Evolutionary conservation across 2,888 invertebrate species (phyloP).

Genomic region (Troides helena): DNA sequence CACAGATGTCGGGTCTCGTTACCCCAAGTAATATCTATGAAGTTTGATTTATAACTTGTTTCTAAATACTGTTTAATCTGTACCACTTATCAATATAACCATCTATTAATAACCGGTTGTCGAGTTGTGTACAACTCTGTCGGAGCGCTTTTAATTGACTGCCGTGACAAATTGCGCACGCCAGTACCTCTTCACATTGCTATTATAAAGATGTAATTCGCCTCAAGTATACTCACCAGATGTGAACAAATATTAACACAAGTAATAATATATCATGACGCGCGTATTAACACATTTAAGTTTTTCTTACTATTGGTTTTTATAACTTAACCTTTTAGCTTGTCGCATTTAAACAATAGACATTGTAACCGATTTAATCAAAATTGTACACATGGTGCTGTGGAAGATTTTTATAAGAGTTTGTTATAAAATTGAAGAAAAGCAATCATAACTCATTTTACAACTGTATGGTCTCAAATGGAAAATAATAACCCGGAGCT

Average conservation of each 20-base stretch:
- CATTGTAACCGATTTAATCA: too few relatives aligned
- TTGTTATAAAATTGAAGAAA: not conserved
- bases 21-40: too few relatives aligned
- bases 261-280: slow-evolving; percentile 18
- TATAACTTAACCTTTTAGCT: slow-evolving; percentile 12
- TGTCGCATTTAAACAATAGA: not conserved
- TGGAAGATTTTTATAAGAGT: not conserved
- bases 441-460: too few relatives aligned
- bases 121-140: slow-evolving; percentile 37
- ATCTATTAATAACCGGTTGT: slow-evolving; percentile 33
- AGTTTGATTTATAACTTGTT: not conserved
- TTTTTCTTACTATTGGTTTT: slow-evolving; percentile 18
- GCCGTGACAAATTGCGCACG: slow-evolving; percentile 43
- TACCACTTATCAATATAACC: slow-evolving; percentile 29
- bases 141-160: slow-evolving; percentile 47
- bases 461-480: too few relatives aligned
- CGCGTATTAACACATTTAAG: slow-evolving; percentile 19
- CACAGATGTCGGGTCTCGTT: too few relatives aligned
- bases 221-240: slow-evolving; percentile 32
- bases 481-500: too few relatives aligned
- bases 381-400: too few relatives aligned
- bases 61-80: slow-evolving; percentile 20
- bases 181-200: slow-evolving; percentile 43
- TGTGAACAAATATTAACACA: slow-evolving; percentile 21
- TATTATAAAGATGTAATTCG: slow-evolving; percentile 49